Conservation (phyloP, 2,888 invertebrate species). For the Plutella xylostella region DNA sequence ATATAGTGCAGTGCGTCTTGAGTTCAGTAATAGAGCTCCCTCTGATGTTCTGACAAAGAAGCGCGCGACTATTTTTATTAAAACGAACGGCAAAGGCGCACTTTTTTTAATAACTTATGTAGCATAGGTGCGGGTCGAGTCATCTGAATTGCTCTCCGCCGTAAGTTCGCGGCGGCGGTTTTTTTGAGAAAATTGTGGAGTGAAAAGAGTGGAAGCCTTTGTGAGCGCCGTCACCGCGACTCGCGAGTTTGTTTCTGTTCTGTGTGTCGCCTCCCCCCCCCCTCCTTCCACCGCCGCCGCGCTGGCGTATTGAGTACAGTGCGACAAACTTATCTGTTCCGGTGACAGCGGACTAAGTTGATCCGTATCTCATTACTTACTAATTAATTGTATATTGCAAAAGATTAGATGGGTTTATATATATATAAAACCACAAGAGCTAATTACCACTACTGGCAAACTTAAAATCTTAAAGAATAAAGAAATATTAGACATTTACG, state of each 20-base stretch:
- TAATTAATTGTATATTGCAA: no score
- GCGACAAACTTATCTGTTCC: no score
- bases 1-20: not conserved
- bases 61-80: constrained; percentile 68
- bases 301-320: constrained; percentile 6
- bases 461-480: no score
- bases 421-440: no score
- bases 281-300: no score
- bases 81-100: constrained; percentile 61
- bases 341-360: no score
- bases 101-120: constrained; percentile 70
- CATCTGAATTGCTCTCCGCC: constrained; percentile 39
- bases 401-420: no score
- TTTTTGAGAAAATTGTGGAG: constrained; percentile 56
- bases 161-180: constrained; percentile 37
- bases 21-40: constrained; percentile 50
- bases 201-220: constrained; percentile 52
- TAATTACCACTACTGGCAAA: no score
- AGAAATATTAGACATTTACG: no score
- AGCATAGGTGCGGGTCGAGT: constrained; percentile 40
- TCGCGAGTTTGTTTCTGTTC: constrained; percentile 32
- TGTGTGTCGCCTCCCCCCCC: no score
- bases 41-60: constrained; percentile 66
- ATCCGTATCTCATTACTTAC: no score
- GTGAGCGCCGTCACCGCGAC: constrained; percentile 36